Conservation (phyloP, 2,797 vertebrate species). For the Capromys pilorides region DNA sequence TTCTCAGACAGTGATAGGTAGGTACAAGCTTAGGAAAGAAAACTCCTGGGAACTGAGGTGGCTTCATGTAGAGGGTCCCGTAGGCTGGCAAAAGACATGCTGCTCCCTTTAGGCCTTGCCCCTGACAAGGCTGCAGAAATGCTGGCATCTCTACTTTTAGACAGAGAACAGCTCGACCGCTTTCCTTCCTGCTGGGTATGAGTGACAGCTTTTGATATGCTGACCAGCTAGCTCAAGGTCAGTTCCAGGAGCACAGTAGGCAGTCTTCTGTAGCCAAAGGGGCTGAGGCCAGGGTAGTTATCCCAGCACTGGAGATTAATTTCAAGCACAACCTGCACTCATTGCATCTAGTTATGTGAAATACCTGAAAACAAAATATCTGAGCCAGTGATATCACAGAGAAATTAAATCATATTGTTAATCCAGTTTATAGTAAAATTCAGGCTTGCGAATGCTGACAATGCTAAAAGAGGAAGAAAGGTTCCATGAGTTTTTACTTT, state of each 20-base stretch:
- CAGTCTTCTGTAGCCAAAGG: conserved; percentile 22
- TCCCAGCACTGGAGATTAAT: conserved; percentile 35
- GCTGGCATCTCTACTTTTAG: conserved; percentile 33
- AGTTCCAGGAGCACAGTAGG: conserved; percentile 36
- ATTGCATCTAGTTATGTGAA: conserved; percentile 28
- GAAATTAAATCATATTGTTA: conserved; percentile 57
- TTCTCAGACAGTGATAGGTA: neutral
- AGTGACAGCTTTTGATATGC: conserved; percentile 51
- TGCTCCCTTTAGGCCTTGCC: conserved; percentile 29
- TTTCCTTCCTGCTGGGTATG: conserved; percentile 29
- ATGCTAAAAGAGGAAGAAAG: conserved; percentile 30
- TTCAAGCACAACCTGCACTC: conserved; percentile 58
- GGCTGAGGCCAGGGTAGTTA: conserved; percentile 6
- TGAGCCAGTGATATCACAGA: conserved; percentile 23
- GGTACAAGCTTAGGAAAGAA: neutral
- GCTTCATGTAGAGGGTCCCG: neutral
- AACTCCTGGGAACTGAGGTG: conserved; percentile 32
- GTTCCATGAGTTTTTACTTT: neutral
- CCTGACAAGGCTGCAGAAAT: conserved; percentile 31
- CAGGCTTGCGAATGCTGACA: neutral
- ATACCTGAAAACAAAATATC: conserved; percentile 55
- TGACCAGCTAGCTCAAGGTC: conserved; percentile 57
- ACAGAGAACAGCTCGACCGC: conserved; percentile 28
- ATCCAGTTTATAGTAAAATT: conserved; percentile 18
- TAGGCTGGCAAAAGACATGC: conserved; percentile 35